Percentiles rank a stretch among this genome's conserved stretches.
phyloP scores from a whole-genome alignment of 2,797 vertebrate genomes.

The Podarcis siculus region DNA sequence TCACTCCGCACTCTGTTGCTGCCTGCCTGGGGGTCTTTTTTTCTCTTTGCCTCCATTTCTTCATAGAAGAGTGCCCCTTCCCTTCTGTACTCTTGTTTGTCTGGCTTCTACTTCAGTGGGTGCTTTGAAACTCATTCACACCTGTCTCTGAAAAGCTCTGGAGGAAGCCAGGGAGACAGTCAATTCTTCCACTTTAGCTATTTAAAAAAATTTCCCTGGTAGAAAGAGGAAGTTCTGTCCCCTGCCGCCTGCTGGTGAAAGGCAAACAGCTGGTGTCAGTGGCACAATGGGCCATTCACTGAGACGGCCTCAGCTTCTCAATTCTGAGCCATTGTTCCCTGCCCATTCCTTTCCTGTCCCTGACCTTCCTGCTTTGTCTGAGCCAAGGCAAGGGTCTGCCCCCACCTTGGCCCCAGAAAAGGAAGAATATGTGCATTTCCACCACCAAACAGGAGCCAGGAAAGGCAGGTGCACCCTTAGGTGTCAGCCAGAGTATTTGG shows the following conservation, averaged over 20 bases:
- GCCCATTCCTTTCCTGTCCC: constrained; percentile 7
- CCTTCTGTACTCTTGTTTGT: neutral
- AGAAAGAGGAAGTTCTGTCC: constrained; percentile 17
- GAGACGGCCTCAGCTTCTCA: neutral
- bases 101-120: constrained; percentile 4
- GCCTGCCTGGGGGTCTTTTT: neutral
- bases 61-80: neutral
- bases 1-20: neutral
- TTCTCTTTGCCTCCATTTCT: neutral
- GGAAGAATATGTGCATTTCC: neutral
- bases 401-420: neutral
- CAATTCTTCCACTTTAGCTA: constrained; percentile 20
- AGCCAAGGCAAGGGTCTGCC: neutral
- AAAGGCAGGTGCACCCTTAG: neutral
- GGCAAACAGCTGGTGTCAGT: constrained; percentile 31
- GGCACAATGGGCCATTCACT: constrained; percentile 17
- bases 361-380: constrained; percentile 17
- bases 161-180: constrained; percentile 23
- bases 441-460: neutral
- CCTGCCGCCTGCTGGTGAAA: constrained; percentile 35
- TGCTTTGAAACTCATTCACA: constrained; percentile 36
- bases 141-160: constrained; percentile 39
- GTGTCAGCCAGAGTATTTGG: neutral
- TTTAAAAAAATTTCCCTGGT: neutral
- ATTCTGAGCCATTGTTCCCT: constrained; percentile 20